A percentile compares a stretch with the other conserved stretches of the same genome.
phyloP scores from a whole-genome alignment of 2,113 vertebrate species.

The Perccottus glenii region DNA sequence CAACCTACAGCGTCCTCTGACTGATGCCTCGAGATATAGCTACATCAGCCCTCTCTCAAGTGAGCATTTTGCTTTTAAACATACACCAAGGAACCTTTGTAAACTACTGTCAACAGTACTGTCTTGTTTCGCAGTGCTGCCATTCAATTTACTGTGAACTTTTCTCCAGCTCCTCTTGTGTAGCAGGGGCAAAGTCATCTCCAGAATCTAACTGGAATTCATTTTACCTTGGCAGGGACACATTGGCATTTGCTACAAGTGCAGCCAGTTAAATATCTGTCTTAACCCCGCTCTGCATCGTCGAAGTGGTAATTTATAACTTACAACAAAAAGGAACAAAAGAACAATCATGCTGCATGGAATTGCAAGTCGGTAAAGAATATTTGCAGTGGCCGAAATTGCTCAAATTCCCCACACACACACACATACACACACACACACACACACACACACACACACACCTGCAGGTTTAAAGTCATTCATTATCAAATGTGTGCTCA shows the following conservation, averaged over 20 bases:
- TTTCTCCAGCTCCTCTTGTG: slow-evolving; percentile 15
- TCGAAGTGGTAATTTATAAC: slow-evolving; percentile 47
- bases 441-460: too few relatives aligned
- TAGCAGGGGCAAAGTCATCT: slow-evolving; percentile 25
- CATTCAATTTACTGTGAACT: slow-evolving; percentile 37
- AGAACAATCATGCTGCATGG: slow-evolving; percentile 26
- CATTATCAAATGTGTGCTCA: slow-evolving; percentile 86
- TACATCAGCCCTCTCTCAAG: slow-evolving; percentile 50
- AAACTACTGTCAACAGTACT: slow-evolving; percentile 27
- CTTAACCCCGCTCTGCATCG: slow-evolving; percentile 44
- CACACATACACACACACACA: too few relatives aligned
- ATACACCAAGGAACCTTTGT: slow-evolving; percentile 50
- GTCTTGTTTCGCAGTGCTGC: slow-evolving; percentile 52
- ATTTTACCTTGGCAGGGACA: slow-evolving; percentile 30
- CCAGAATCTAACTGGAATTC: too few relatives aligned
- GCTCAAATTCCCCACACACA: too few relatives aligned
- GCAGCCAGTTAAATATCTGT: slow-evolving; percentile 60
- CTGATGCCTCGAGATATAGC: slow-evolving; percentile 61
- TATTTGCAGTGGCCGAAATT: slow-evolving; percentile 74
- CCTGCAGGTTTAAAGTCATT: slow-evolving; percentile 82
- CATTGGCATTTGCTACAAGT: slow-evolving; percentile 40
- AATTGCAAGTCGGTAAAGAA: slow-evolving; percentile 60
- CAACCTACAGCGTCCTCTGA: slow-evolving; percentile 51
- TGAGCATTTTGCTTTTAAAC: slow-evolving; percentile 62
- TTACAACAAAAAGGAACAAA: slow-evolving; percentile 21